phyloP scores from a whole-genome alignment of 2,888 invertebrate genomes.

The Chrysolina americana region DNA sequence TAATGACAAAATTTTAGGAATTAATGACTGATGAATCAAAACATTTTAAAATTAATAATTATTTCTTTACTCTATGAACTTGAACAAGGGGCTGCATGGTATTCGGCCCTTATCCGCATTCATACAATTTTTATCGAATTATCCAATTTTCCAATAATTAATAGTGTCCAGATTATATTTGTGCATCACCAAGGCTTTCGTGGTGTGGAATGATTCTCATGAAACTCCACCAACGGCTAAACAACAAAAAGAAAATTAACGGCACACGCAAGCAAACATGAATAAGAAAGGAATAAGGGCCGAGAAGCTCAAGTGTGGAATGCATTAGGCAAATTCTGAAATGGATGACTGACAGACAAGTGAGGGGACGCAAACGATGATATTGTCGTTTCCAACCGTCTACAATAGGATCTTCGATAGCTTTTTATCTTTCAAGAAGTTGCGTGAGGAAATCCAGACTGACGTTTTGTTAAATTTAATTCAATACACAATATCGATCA shows the following conservation, averaged over 20 bases:
- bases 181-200: not conserved
- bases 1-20: no score
- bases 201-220: constrained; percentile 6
- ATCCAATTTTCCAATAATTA: no score
- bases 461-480: constrained; percentile 6
- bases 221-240: constrained; percentile 54
- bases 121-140: no score
- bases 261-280: constrained; percentile 65
- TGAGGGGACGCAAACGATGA: constrained; percentile 40
- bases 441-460: constrained; percentile 15
- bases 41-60: no score
- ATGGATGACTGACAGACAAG: constrained; percentile 59
- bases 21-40: no score
- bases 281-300: constrained; percentile 44
- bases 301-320: constrained; percentile 63
- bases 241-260: constrained; percentile 65
- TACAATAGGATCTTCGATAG: constrained; percentile 19
- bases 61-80: no score
- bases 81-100: no score
- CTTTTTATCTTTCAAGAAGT: constrained; percentile 16
- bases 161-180: not conserved
- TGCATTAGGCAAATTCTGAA: constrained; percentile 64
- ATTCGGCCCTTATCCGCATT: no score
- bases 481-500: constrained; percentile 17
- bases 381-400: constrained; percentile 13